These are phyloP conservation scores for Intellagama lesueurii DNA, from an alignment of 2,797 vertebrate genomes.

Conservation along the genomic window DNA sequence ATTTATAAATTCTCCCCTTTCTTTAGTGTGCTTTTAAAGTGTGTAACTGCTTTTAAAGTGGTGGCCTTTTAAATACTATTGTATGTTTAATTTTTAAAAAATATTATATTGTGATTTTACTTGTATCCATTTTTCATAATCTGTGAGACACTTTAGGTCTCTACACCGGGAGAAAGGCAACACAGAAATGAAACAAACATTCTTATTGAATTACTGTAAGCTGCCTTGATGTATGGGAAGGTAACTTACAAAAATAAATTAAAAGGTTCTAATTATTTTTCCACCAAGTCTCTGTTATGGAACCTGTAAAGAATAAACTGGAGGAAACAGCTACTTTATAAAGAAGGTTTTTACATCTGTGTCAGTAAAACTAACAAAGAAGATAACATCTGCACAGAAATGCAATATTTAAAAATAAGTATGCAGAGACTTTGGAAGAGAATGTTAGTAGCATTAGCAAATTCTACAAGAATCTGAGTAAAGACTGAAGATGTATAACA, in stretches of 20 bases:
- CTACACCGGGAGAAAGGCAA: not conserved
- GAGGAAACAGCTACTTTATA: not conserved
- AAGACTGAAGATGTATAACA: not conserved
- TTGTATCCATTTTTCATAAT: too few species aligned
- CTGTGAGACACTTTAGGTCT: too few species aligned
- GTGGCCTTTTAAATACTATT: too few species aligned
- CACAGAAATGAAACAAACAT: not conserved
- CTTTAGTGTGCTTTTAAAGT: too few species aligned
- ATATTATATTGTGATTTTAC: too few species aligned
- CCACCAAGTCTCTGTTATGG: not conserved
- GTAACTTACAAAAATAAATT: not conserved
- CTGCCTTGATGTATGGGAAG: not conserved
- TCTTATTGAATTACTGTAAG: not conserved
- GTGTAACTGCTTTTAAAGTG: too few species aligned
- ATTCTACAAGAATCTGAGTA: not conserved
- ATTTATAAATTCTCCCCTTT: too few species aligned
- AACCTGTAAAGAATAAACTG: not conserved
- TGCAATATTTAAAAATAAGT: not conserved
- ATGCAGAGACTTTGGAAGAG: not conserved
- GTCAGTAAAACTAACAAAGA: not conserved
- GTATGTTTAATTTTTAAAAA: too few species aligned
- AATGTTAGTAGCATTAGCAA: not conserved
- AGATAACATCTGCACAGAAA: not conserved
- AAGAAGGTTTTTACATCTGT: not conserved
- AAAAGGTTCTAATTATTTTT: not conserved